These are phyloP conservation scores for Boloria euphrosyne DNA, from an alignment of 2,888 invertebrate genomes.

Conservation along the genomic window DNA sequence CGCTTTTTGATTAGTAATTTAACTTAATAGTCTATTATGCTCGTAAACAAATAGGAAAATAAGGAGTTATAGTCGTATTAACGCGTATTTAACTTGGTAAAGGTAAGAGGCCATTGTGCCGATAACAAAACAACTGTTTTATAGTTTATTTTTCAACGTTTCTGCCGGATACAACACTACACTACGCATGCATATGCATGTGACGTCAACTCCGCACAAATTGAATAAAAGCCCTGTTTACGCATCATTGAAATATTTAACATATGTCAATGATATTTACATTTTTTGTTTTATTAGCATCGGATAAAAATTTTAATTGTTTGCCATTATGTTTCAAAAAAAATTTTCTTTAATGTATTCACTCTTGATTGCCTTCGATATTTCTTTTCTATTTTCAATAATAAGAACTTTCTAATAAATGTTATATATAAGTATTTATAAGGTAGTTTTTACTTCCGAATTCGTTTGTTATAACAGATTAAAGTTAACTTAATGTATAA, in stretches of 20 bases:
- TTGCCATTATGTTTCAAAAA: too few species aligned
- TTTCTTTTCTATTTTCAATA: too few species aligned
- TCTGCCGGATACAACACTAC: neutral
- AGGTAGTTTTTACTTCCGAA: too few species aligned
- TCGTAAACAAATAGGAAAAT: conserved; percentile 68
- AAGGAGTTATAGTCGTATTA: conserved; percentile 58
- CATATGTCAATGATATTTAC: conserved; percentile 3
- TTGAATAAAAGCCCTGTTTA: neutral
- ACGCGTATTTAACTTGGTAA: conserved; percentile 49
- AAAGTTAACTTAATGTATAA: too few species aligned
- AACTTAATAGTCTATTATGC: conserved; percentile 55
- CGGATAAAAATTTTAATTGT: too few species aligned
- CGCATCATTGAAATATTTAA: conserved; percentile 4
- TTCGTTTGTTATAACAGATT: too few species aligned
- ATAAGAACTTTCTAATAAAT: too few species aligned
- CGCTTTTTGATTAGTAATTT: conserved; percentile 49
- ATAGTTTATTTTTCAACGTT: conserved; percentile 19
- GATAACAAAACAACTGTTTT: conserved; percentile 23
- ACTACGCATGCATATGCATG: conserved; percentile 11
- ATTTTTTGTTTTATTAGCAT: neutral
- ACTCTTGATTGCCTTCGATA: too few species aligned
- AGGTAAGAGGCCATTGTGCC: conserved; percentile 30
- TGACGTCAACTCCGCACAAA: conserved; percentile 7
- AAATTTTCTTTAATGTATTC: too few species aligned
- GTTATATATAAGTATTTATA: too few species aligned